Percentiles rank a stretch among this genome's conserved stretches.
phyloP scores from a whole-genome alignment of 2,888 invertebrate genomes.

The Apotomis betuletana region DNA sequence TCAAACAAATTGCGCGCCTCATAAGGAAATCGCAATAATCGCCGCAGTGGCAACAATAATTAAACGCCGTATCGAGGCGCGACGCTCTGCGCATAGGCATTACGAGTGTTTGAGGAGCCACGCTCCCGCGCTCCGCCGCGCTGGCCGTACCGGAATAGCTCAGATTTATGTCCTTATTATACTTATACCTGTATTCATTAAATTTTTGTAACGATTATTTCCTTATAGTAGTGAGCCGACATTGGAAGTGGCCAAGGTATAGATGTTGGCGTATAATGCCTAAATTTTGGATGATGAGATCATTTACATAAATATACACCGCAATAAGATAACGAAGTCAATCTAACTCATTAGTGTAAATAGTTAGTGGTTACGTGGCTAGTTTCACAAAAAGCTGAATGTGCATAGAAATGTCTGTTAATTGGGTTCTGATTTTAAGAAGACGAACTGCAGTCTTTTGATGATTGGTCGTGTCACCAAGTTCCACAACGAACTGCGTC shows the following conservation, averaged over 20 bases:
- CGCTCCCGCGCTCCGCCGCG: constrained; percentile 11
- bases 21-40: constrained; percentile 76
- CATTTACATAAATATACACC: too few species aligned
- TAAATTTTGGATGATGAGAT: too few species aligned
- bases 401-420: too few species aligned
- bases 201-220: not conserved
- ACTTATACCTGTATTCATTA: constrained; percentile 5
- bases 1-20: constrained; percentile 77
- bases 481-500: too few species aligned
- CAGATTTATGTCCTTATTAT: constrained; percentile 32
- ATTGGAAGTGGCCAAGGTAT: not conserved
- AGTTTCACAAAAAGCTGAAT: too few species aligned
- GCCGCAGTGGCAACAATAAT: constrained; percentile 56
- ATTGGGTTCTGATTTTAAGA: too few species aligned
- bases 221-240: not conserved
- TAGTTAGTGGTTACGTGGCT: too few species aligned
- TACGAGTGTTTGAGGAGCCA: constrained; percentile 1
- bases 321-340: too few species aligned
- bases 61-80: constrained; percentile 70
- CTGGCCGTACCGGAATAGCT: constrained; percentile 24
- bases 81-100: constrained; percentile 18
- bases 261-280: too few species aligned
- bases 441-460: too few species aligned
- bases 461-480: too few species aligned
- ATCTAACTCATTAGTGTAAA: too few species aligned